phyloP scores from a whole-genome alignment of 2,113 vertebrate genomes.

The Myiozetetes cayanensis region DNA sequence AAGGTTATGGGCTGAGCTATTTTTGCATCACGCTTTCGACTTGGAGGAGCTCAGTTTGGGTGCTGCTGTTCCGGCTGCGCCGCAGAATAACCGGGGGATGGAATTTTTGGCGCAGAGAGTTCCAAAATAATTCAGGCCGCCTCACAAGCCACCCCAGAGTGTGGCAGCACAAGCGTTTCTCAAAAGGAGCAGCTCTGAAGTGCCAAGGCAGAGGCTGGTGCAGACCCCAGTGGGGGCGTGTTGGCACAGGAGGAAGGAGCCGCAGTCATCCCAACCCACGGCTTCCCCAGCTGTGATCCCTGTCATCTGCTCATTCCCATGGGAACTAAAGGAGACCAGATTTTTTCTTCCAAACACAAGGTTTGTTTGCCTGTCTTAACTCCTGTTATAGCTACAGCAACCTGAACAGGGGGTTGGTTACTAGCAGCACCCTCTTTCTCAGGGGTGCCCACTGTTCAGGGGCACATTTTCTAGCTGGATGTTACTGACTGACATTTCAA shows the following conservation, averaged over 20 bases:
- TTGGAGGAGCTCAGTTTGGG: not conserved
- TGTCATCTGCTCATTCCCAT: not conserved
- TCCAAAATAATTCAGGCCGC: not conserved
- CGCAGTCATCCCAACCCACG: not conserved
- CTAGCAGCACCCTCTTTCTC: not conserved
- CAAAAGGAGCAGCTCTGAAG: slow-evolving; percentile 29
- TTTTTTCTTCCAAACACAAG: not conserved
- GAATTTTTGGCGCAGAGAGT: not conserved
- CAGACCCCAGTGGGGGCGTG: not conserved
- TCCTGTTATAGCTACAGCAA: not conserved
- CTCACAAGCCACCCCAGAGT: not conserved
- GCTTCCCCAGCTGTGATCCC: not conserved
- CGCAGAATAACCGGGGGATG: not conserved
- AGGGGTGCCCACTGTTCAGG: fast-evolving
- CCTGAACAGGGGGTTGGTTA: not conserved
- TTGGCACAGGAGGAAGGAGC: not conserved
- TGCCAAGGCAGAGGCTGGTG: slow-evolving; percentile 1
- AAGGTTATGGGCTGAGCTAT: not conserved
- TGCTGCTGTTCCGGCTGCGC: not conserved
- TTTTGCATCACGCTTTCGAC: not conserved
- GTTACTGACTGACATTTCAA: not conserved
- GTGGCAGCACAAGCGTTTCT: not conserved
- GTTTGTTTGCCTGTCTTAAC: not conserved
- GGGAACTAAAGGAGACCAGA: not conserved
- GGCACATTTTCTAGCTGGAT: not conserved